These are phyloP conservation scores for Hydropsyche tenuis DNA, from an alignment of 1,140 invertebrate species.

Conservation along the genomic window DNA sequence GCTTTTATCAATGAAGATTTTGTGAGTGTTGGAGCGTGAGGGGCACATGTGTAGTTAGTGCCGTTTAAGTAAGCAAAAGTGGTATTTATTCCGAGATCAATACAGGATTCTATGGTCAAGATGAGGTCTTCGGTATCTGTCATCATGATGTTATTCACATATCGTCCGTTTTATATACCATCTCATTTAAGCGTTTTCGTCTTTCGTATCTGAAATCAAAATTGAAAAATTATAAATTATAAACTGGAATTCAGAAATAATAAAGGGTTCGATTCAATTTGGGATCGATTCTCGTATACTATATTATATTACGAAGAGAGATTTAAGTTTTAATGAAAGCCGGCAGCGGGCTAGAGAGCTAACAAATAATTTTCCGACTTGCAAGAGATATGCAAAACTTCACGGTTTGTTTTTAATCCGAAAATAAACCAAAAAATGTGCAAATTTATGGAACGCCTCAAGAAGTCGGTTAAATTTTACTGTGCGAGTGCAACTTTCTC, in stretches of 20 bases:
- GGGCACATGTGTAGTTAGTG: constrained; percentile 59
- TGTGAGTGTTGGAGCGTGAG: constrained; percentile 71
- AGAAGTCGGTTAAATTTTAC: background rate
- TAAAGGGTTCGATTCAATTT: too few relatives aligned
- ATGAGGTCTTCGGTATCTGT: background rate
- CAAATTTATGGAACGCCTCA: constrained; percentile 16
- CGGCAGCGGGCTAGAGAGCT: background rate
- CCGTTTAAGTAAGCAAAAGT: constrained; percentile 52
- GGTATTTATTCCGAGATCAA: constrained; percentile 32
- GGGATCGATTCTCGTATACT: too few relatives aligned
- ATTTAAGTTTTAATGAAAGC: background rate
- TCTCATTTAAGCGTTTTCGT: too few relatives aligned
- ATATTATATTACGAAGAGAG: background rate
- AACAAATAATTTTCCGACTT: constrained; percentile 11
- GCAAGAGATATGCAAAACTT: background rate
- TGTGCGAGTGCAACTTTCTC: too few relatives aligned
- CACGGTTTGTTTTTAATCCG: constrained; percentile 10
- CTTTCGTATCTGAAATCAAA: too few relatives aligned
- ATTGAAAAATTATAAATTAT: too few relatives aligned
- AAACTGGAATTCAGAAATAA: too few relatives aligned
- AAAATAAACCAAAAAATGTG: background rate
- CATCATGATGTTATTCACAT: background rate
- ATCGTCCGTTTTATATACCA: background rate
- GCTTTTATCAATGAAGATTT: constrained; percentile 66
- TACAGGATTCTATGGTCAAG: constrained; percentile 31